Base-by-base conservation (phyloP, 2,113 vertebrate species). In the Quiscalus mexicanus region DNA sequence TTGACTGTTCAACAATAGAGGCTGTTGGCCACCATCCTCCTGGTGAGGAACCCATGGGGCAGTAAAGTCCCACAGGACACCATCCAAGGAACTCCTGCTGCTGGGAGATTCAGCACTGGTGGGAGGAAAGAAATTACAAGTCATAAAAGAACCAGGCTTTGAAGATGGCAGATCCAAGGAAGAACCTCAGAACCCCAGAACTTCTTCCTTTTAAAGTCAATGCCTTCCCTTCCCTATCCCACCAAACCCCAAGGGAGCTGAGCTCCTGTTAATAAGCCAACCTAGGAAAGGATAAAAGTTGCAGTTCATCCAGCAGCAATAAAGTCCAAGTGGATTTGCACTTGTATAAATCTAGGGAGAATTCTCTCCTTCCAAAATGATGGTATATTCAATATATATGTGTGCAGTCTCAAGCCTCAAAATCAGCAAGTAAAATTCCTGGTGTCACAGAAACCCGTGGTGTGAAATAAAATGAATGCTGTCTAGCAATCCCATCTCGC, bases 341-440 rank as follows among this genome's bases (percentile, higher is more conserved):
- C 87, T 89, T 53, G 49, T 74, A 20, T 70, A 94, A 97, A 89
- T 60, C 87, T 75, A 89, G 90, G 53, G 91, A 93, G 95, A 93
- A 91, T 94, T 90, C 77, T 76, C 69, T 82, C 56, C 76, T 84
- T 90, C 88, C 77, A 70, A 33, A 56, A 24, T 62, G 91, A 75
- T 62, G 73, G 55, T 79, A 82, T 68, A 56, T 70, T 91, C 83
- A 84, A 82, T 59, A 81, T 44, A 59, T 23, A 53, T 12, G 8
- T 11, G 8, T 50, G 68, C 44, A 80, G 82, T 87, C 76, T 89
- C 82, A 69, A 96, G 90, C 42, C 73, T 83, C 23, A 20, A 90
- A 97, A 98, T 97, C 87, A 97, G 96, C 96, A 97, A 97, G 95
- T 97, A 97, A 97, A 97, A 97, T 96, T 93, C 95, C 64, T 64